Evolutionary conservation across 1,140 invertebrate genomes (phyloP).

Genomic region (Magallana gigas): DNA sequence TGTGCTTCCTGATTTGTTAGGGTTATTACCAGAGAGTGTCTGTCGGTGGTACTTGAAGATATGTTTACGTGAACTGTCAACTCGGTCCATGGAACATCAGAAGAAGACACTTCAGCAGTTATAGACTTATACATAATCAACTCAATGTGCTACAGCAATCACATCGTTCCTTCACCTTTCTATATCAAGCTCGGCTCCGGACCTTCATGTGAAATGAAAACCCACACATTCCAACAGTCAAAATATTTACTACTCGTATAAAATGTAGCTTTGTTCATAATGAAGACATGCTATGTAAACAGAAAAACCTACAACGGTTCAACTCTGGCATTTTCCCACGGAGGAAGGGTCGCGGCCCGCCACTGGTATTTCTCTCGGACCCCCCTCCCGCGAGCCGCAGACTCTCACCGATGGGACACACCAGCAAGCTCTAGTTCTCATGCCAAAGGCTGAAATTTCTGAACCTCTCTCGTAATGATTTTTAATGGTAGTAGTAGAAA

Average conservation of each 20-base stretch:
- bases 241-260: slow-evolving; percentile 32
- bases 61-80: no score
- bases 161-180: background rate
- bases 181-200: background rate
- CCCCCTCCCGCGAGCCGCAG: background rate
- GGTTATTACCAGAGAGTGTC: no score
- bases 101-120: no score
- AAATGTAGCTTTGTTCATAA: slow-evolving; percentile 36
- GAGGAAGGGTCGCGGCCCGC: slow-evolving; percentile 1
- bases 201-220: background rate
- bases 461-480: slow-evolving; percentile 31
- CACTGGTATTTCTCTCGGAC: slow-evolving; percentile 26
- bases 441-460: slow-evolving; percentile 3
- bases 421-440: background rate
- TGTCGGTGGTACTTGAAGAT: no score
- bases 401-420: slow-evolving; percentile 18
- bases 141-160: background rate
- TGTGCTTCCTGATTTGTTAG: no score
- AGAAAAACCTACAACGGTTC: slow-evolving; percentile 12
- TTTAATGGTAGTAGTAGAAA: slow-evolving; percentile 28
- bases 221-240: background rate
- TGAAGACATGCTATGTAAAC: slow-evolving; percentile 30
- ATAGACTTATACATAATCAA: no score
- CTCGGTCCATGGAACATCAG: no score
- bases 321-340: slow-evolving; percentile 28